Evolutionary conservation across 2,113 vertebrate species (phyloP).

Genomic region (Glaucomys volans): DNA sequence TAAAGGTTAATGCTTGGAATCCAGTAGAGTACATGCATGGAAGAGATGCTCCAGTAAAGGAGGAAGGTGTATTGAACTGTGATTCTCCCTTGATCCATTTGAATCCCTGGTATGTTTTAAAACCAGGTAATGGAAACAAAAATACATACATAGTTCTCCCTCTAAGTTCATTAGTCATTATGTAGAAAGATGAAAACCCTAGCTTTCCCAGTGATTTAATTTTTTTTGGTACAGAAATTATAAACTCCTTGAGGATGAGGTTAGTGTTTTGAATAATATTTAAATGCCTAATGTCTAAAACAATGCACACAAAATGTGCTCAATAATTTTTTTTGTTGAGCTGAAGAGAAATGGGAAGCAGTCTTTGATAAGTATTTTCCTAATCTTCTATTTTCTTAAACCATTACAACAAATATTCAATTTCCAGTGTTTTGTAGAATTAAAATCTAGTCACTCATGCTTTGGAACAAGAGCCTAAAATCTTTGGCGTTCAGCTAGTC

Average conservation of each 20-base stretch:
- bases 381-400: neutral
- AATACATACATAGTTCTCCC: neutral
- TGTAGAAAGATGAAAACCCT: neutral
- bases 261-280: slow-evolving; percentile 25
- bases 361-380: slow-evolving; percentile 10
- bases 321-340: neutral
- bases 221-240: neutral
- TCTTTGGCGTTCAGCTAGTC: neutral
- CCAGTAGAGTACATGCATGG: neutral
- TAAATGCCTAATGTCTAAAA: neutral
- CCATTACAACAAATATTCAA: slow-evolving; percentile 30
- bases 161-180: slow-evolving; percentile 16
- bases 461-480: slow-evolving; percentile 5
- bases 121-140: neutral
- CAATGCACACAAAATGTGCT: neutral
- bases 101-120: neutral
- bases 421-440: neutral
- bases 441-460: slow-evolving; percentile 38
- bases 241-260: neutral
- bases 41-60: neutral
- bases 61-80: neutral
- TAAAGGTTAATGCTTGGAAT: neutral
- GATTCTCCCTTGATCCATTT: neutral
- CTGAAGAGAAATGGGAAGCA: neutral
- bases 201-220: neutral